Evolutionary conservation across 2,113 vertebrate genomes (phyloP).

Genomic region (Ivindomyrus marchei): DNA sequence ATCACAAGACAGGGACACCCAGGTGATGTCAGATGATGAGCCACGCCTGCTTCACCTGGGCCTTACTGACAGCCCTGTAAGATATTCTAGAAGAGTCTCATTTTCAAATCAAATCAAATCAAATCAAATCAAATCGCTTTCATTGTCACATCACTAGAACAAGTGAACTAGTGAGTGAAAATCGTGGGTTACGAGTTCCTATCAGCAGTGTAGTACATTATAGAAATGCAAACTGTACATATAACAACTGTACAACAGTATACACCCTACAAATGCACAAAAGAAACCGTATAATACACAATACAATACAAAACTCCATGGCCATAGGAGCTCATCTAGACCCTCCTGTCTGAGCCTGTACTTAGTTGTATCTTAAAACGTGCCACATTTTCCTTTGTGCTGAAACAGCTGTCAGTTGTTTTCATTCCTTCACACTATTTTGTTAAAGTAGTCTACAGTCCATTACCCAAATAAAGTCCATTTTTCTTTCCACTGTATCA

Average conservation of each 20-base stretch:
- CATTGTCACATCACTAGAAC: not conserved
- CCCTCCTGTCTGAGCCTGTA: not conserved
- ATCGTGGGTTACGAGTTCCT: not conserved
- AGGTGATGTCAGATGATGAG: not conserved
- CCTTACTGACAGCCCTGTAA: not conserved
- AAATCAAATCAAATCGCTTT: not conserved
- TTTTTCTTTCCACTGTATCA: not conserved
- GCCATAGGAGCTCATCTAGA: not conserved
- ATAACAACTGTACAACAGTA: not conserved
- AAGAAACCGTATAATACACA: not conserved
- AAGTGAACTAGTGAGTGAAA: not conserved
- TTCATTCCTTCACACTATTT: not conserved
- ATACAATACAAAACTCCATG: not conserved
- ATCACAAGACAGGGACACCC: not conserved
- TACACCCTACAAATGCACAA: not conserved
- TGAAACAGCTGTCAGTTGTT: not conserved
- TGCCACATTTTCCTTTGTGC: not conserved
- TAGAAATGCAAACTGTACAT: not conserved
- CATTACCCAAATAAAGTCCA: not conserved
- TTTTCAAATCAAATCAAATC: not conserved
- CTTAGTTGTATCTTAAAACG: not conserved
- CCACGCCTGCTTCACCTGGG: not conserved
- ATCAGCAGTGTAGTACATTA: not conserved
- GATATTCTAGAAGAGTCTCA: not conserved
- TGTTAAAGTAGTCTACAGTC: not conserved